A percentile compares a stretch with the other conserved stretches of the same genome.
Evolutionary conservation across 2,113 vertebrate genomes (phyloP).

Genomic region (Protobothrops flavoviridis): DNA sequence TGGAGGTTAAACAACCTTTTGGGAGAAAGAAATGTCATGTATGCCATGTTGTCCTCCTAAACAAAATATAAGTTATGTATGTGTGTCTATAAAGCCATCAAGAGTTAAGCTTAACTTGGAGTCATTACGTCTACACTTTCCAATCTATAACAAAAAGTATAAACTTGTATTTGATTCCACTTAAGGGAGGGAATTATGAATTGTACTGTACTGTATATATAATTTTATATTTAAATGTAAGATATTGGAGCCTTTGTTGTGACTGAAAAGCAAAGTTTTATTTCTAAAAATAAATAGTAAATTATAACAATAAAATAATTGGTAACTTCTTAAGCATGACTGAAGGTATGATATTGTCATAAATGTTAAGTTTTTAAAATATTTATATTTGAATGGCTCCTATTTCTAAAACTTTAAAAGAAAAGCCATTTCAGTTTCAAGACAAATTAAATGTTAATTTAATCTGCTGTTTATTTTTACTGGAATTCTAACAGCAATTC

Average conservation of each 20-base stretch:
- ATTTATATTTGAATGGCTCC: constrained; percentile 34
- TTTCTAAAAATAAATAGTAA: not conserved
- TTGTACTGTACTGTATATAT: not conserved
- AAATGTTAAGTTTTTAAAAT: constrained; percentile 37
- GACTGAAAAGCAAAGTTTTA: not conserved
- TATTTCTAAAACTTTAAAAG: constrained; percentile 42
- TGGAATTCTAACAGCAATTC: not conserved
- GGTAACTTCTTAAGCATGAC: constrained; percentile 33
- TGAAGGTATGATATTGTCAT: constrained; percentile 45
- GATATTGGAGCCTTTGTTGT: not conserved
- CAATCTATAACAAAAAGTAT: not conserved
- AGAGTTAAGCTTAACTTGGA: not conserved
- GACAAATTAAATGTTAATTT: not conserved
- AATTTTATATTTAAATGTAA: not conserved
- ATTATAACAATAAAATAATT: constrained; percentile 21
- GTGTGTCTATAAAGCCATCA: not conserved
- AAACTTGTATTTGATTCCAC: not conserved
- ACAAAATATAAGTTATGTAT: not conserved
- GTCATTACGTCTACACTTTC: not conserved
- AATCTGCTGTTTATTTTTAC: not conserved
- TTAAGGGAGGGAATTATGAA: not conserved
- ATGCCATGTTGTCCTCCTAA: not conserved
- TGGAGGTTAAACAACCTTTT: not conserved
- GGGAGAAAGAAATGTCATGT: not conserved
- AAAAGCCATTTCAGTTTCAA: not conserved